Evolutionary conservation across 2,797 vertebrate species (phyloP), one percentile per base, ranked within the genome.

Genomic region (Babyrousa celebensis): DNA sequence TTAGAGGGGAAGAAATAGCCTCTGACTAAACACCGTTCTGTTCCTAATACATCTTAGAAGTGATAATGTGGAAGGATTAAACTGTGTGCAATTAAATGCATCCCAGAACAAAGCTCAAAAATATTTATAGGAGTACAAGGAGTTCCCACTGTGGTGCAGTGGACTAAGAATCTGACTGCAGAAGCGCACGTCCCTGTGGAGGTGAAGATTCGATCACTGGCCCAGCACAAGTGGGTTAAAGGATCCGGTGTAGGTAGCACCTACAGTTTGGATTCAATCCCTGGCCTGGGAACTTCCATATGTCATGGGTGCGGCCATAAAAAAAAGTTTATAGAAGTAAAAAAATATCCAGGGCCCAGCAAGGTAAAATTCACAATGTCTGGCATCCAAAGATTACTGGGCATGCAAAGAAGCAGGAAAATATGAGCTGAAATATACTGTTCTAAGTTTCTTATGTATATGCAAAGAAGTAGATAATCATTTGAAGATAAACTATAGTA

Each of bases 1-100:
- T 29, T 29, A n/a, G 11, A 15, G 54, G 67, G 40, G 54, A 78
- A 79, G 40, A 89, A 74, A n/a, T 86, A 62, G 58, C 43, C 32
- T 21, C 56, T 58, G 32, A 54, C n/a, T 62, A 72, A 96, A 71
- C 70, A 54, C 32, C 48, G 18, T 58, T 68, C 60, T 74, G 15
- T 20, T 79, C 16, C 29, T 95, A 27, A 70, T 72, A 79, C 14
- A 67, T 63, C 43, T 77, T 72, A 77, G 29, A 89, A 85, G 65
- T n/a, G n/a, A 85, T 32, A 18, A 18, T 60, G 8, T 56, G 27
- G 79, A 82, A 82, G 56, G 82, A 90, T 52, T 77, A 96, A 82
- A 75, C 71, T 79, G 32, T 91, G 23, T 80, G 21, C 29, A 68
- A n/a, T 74, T 74, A 72, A 79, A 54, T 87, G 58, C 32, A 85